These are phyloP conservation scores for Mus caroli DNA, from an alignment of 2,797 vertebrate species.

Conservation along the genomic window DNA sequence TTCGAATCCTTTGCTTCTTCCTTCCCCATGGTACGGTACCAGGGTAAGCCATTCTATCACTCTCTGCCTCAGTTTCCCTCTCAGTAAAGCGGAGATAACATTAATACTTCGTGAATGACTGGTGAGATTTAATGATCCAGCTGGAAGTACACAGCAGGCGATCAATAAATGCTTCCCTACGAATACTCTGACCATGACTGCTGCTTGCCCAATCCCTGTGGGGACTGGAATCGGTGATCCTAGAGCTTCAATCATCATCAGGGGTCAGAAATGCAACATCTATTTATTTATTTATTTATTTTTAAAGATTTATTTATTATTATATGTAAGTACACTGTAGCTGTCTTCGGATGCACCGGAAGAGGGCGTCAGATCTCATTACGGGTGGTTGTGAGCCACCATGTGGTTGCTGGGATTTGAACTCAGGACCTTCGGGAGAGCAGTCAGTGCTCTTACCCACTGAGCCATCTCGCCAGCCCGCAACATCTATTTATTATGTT, in stretches of 20 bases:
- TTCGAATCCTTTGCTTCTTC: background rate
- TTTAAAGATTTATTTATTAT: no score
- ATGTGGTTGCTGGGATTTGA: no score
- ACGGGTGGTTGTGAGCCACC: no score
- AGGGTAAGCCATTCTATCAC: background rate
- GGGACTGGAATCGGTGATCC: background rate
- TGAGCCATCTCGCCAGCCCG: no score
- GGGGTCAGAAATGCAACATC: background rate
- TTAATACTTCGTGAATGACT: background rate
- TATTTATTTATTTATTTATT: background rate
- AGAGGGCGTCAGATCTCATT: no score
- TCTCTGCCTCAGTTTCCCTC: slow-evolving; percentile 23
- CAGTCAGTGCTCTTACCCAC: no score
- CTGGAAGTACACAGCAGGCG: background rate
- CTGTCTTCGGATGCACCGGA: no score
- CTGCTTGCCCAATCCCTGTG: background rate
- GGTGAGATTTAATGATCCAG: background rate
- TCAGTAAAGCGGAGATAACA: background rate
- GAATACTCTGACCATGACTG: background rate
- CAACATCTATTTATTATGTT: background rate
- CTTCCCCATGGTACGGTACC: background rate
- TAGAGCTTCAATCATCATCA: background rate
- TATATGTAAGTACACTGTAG: no score
- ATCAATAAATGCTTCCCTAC: background rate
- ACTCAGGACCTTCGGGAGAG: no score